A percentile compares a stretch with the other conserved stretches of the same genome.
Evolutionary conservation across 1,140 invertebrate genomes (phyloP).

Genomic region (Ganaspis sp.): DNA sequence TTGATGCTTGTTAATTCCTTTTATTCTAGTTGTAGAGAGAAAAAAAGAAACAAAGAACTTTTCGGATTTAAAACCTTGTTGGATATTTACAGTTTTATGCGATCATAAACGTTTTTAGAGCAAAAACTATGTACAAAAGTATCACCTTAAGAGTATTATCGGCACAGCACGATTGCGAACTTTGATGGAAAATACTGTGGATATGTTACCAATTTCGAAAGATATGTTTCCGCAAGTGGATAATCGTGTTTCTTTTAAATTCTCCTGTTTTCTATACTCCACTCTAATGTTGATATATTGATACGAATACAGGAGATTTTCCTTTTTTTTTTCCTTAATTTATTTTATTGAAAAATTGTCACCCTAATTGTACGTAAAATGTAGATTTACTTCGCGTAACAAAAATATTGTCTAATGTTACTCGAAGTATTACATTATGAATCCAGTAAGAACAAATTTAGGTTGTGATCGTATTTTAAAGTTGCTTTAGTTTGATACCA

Average conservation of each 20-base stretch:
- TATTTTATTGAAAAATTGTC: slow-evolving; percentile 35
- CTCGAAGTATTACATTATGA: slow-evolving; percentile 45
- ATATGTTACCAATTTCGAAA: slow-evolving; percentile 25
- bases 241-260: slow-evolving; percentile 4
- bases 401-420: slow-evolving; percentile 41
- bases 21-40: slow-evolving; percentile 3
- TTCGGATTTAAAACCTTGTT: slow-evolving; percentile 25
- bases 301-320: slow-evolving; percentile 26
- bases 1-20: slow-evolving; percentile 10
- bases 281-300: slow-evolving; percentile 19
- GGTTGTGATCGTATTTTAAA: slow-evolving; percentile 72
- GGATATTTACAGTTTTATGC: slow-evolving; percentile 7
- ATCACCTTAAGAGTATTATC: slow-evolving; percentile 5
- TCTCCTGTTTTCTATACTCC: background rate
- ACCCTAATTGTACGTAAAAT: slow-evolving; percentile 24
- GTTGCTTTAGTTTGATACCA: slow-evolving; percentile 59
- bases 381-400: background rate
- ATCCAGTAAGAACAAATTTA: slow-evolving; percentile 65
- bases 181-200: background rate
- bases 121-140: slow-evolving; percentile 4
- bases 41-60: background rate
- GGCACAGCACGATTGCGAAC: slow-evolving; percentile 2
- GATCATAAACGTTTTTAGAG: slow-evolving; percentile 5
- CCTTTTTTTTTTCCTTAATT: slow-evolving; percentile 39
- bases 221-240: background rate